Conservation (phyloP, 2,113 vertebrate species). For the Dermatemys mawii region DNA sequence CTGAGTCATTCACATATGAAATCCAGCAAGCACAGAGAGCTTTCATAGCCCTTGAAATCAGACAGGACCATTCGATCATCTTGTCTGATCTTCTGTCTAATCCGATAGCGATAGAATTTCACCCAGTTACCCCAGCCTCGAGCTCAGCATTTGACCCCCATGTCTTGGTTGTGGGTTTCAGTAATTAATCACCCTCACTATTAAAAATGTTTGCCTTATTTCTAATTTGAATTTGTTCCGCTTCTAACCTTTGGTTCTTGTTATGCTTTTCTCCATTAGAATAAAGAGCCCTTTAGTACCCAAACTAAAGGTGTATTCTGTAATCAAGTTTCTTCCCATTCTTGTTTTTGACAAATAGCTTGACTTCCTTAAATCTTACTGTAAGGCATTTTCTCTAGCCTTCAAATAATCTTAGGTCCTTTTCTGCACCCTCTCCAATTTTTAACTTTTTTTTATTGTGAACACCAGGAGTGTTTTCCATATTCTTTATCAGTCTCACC, state of each 20-base stretch:
- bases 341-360: not conserved
- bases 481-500: not conserved
- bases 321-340: not conserved
- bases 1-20: not conserved
- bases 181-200: rapidly evolving
- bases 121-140: not conserved
- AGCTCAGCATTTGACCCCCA: rapidly evolving
- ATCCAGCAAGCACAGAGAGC: not conserved
- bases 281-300: not conserved
- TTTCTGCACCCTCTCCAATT: not conserved
- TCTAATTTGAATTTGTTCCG: not conserved
- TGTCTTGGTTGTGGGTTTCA: rapidly evolving
- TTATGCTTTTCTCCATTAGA: not conserved
- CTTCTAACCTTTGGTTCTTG: not conserved
- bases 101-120: rapidly evolving
- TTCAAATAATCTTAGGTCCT: not conserved
- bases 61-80: rapidly evolving
- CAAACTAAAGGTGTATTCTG: not conserved
- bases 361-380: not conserved
- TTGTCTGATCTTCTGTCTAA: rapidly evolving
- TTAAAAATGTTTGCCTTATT: not conserved
- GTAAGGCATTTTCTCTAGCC: rapidly evolving
- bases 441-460: not conserved
- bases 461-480: rapidly evolving
- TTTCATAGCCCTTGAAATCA: rapidly evolving